Evolutionary conservation across 1,140 invertebrate species (phyloP).

Genomic region (Caenorhabditis briggsae): DNA sequence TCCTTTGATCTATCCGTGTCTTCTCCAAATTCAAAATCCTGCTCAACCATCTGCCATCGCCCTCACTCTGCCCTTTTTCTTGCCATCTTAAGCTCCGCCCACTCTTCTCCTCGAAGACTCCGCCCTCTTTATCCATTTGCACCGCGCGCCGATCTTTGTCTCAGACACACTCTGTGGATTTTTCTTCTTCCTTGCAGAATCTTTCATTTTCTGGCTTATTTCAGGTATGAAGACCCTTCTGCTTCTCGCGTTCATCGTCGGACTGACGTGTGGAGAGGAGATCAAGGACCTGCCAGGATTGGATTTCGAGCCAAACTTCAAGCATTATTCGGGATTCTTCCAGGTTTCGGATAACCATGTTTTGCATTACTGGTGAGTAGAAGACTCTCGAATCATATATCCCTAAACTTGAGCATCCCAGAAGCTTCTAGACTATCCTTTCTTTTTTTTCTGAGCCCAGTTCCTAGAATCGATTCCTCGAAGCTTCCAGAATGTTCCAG

Average conservation of each 20-base stretch:
- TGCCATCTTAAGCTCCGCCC: neutral
- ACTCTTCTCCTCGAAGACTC: neutral
- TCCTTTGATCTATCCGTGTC: neutral
- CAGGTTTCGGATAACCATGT: constrained; percentile 75
- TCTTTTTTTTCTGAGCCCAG: no score
- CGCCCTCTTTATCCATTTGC: neutral
- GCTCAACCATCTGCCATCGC: neutral
- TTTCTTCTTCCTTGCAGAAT: neutral
- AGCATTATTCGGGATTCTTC: constrained; percentile 76
- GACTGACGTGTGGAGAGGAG: constrained; percentile 65
- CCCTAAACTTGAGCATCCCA: neutral
- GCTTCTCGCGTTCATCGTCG: constrained; percentile 43
- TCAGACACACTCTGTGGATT: neutral
- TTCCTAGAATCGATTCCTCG: no score
- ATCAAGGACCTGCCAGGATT: constrained; percentile 74
- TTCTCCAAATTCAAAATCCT: neutral
- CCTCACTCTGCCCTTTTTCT: neutral
- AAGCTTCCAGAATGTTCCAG: no score
- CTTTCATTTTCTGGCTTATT: neutral
- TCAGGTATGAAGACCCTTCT: constrained; percentile 46
- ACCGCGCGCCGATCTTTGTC: neutral
- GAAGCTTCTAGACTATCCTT: no score
- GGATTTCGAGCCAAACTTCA: constrained; percentile 75
- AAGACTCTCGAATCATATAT: no score
- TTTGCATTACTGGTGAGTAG: constrained; percentile 74